Percentiles rank a stretch among this genome's conserved stretches.
phyloP scores from a whole-genome alignment of 1,140 invertebrate species.

The Brachystomella parvula region DNA sequence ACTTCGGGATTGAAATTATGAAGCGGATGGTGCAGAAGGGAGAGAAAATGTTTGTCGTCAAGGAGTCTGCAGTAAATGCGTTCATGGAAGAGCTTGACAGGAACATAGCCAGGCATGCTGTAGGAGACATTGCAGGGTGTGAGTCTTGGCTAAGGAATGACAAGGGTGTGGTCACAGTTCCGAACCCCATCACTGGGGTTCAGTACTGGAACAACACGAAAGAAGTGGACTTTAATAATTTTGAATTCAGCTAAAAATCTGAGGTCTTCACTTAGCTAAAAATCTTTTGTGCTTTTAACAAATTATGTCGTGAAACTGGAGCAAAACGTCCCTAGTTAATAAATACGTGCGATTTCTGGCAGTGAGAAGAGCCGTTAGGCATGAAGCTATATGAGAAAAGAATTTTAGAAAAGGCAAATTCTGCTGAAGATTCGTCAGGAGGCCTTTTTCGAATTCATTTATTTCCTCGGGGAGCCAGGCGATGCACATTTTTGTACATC shows the following conservation, averaged over 20 bases:
- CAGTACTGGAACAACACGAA: neutral
- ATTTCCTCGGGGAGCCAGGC: too few relatives aligned
- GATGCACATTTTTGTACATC: too few relatives aligned
- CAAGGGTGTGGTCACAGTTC: neutral
- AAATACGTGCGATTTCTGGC: too few relatives aligned
- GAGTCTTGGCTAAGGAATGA: neutral
- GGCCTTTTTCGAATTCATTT: too few relatives aligned
- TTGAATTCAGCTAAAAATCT: neutral
- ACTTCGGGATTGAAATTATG: neutral
- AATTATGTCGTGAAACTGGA: too few relatives aligned
- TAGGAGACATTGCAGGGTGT: neutral
- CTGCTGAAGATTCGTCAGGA: too few relatives aligned
- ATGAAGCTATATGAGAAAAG: too few relatives aligned
- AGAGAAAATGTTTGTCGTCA: neutral
- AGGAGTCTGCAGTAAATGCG: neutral
- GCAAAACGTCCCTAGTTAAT: too few relatives aligned
- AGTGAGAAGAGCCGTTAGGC: too few relatives aligned
- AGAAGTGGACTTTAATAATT: neutral
- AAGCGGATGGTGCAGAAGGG: neutral
- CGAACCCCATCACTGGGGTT: neutral
- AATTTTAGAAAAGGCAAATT: too few relatives aligned
- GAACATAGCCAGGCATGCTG: neutral
- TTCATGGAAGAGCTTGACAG: neutral
- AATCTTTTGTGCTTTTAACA: too few relatives aligned
- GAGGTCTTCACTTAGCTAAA: too few relatives aligned